Conservation (phyloP, 2,113 vertebrate genomes). For the Blennius ocellaris region DNA sequence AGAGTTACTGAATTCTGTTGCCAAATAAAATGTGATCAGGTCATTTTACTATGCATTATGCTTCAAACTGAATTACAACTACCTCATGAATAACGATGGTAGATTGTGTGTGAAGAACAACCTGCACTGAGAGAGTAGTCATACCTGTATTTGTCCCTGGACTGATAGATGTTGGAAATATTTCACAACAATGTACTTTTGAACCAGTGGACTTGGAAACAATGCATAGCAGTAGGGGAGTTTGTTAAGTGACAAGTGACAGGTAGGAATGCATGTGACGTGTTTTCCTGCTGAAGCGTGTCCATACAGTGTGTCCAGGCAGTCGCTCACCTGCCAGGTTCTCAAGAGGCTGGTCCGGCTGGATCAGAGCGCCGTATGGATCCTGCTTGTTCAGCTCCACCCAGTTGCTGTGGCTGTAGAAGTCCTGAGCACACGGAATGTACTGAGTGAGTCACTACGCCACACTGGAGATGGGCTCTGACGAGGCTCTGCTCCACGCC, state of each 20-base stretch:
- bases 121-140: too few species aligned
- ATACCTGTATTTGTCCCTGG: background rate
- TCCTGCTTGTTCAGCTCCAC: slow-evolving; percentile 70
- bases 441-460: too few species aligned
- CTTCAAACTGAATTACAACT: too few species aligned
- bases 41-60: too few species aligned
- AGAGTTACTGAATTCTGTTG: too few species aligned
- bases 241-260: slow-evolving; percentile 10
- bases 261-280: background rate
- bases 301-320: background rate
- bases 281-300: slow-evolving; percentile 5
- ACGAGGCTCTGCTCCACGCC: too few species aligned
- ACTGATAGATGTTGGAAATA: background rate
- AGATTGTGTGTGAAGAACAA: too few species aligned
- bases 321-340: slow-evolving; percentile 70
- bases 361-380: slow-evolving; percentile 66
- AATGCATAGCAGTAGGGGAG: background rate
- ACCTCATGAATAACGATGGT: too few species aligned
- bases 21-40: too few species aligned
- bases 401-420: slow-evolving; percentile 83
- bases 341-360: slow-evolving; percentile 57
- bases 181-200: background rate
- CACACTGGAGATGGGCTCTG: too few species aligned
- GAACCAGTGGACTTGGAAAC: background rate
- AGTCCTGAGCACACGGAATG: slow-evolving; percentile 58